Conservation (phyloP, 2,797 vertebrate species). For the Hydrolagus colliei region DNA sequence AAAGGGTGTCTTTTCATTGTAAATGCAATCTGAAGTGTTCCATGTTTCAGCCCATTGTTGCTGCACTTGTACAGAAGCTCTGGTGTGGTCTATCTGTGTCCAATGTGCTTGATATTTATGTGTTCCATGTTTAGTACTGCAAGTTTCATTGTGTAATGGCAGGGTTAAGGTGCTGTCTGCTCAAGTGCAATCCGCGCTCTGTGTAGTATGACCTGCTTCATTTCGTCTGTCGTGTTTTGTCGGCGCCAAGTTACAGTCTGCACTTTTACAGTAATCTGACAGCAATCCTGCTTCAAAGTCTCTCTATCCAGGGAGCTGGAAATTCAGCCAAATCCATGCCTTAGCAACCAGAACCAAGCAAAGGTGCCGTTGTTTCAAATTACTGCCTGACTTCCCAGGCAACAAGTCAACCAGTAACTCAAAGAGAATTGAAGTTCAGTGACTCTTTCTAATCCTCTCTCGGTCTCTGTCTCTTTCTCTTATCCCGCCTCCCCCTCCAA, state of each 20-base stretch:
- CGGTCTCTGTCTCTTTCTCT: not conserved
- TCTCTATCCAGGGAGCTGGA: no score
- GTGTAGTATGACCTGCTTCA: not conserved
- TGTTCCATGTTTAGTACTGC: not conserved
- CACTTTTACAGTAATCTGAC: not conserved
- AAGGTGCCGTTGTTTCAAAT: not conserved
- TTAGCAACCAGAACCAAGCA: not conserved
- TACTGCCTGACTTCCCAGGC: no score
- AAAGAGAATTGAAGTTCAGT: not conserved
- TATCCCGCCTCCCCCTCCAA: no score
- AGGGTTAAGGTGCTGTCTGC: not conserved
- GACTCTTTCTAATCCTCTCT: not conserved
- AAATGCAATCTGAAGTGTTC: not conserved
- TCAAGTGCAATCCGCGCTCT: not conserved
- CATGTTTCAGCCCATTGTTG: constrained; percentile 13
- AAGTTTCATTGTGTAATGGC: not conserved
- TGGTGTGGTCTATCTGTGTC: not conserved
- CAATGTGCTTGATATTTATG: constrained; percentile 1
- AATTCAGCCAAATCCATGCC: not conserved
- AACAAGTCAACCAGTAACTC: not conserved
- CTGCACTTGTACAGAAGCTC: not conserved
- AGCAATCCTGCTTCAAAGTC: not conserved
- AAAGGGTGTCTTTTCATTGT: not conserved
- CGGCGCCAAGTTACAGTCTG: not conserved
- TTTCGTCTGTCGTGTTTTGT: not conserved